Conservation (phyloP, 1,140 invertebrate species). For the Apis mellifera region Amel_HAv3.1 CM009934.2:8476501-8477000, state of each 20-base stretch:
- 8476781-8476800: too few relatives aligned
- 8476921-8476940: background rate
- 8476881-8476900: slow-evolving; percentile 2
- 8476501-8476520: slow-evolving; percentile 66
- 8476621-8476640: slow-evolving; percentile 13
- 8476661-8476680: too few relatives aligned
- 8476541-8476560: slow-evolving; percentile 81
- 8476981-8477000: background rate
- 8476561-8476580: slow-evolving; percentile 82
- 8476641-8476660: too few relatives aligned
- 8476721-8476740: background rate
- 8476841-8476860: slow-evolving; percentile 9
- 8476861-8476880: slow-evolving; percentile 12
- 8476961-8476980: background rate
- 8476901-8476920: background rate
- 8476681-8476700: background rate
- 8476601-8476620: slow-evolving; percentile 58
- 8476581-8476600: slow-evolving; percentile 82
- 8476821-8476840: background rate
- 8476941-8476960: background rate
- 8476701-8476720: slow-evolving; percentile 21
- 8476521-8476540: slow-evolving; percentile 77
- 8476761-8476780: too few relatives aligned
- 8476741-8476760: too few relatives aligned
- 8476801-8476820: background rate